Evolutionary conservation across 2,888 invertebrate species (phyloP), one percentile per base, ranked within the genome.

Genomic region (Drosophila meridionalis): DNA sequence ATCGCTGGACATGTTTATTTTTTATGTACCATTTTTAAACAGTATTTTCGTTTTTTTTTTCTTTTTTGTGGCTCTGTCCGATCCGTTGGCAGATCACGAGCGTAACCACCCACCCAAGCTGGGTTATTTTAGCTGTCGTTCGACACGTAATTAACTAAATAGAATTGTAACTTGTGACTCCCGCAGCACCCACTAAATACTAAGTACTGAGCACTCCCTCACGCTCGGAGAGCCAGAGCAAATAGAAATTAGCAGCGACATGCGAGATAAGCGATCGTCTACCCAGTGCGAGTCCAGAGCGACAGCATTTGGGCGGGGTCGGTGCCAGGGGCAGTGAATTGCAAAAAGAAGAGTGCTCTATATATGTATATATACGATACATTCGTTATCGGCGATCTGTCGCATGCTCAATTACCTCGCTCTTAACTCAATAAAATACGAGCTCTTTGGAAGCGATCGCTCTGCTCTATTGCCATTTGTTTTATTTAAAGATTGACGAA

Each of bases 231-330:
- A 20, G 32, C 69, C 73, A 56, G 43, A 9, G 38, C 68, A 73
- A 76, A 80, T 77, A 80, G 73, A 88, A 88, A 84, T 84, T 83
- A 83, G 68, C 57, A 40, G 68, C 72, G 74, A 88, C 84, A 88
- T 83, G 84, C 76, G 71, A 84, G 89, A 84, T 86, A 84, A 86
- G 84, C 61, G 60, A 78, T 78, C 73, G 72, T 48, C 69, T 70
- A 69, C 75, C 70, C 26, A 71, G 77, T 72, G 64, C 53, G 55
- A 74, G 70, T 45, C 69, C 67, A 55, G 34, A 36, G 65, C 45
- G 75, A 88, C 81, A 88, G 66, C 77, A 53, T 69, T 62, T 32
- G 45, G 34, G 63, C 61, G 36, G 45, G 30, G 28, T 42, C 48
- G 57, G 45, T 26, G 57, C 3, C 4, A 32, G n/a, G 43, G 40